A percentile compares a stretch with the other conserved stretches of the same genome.
Evolutionary conservation across 1,140 invertebrate species (phyloP).

Genomic region (Scaptomyza hsui): DNA sequence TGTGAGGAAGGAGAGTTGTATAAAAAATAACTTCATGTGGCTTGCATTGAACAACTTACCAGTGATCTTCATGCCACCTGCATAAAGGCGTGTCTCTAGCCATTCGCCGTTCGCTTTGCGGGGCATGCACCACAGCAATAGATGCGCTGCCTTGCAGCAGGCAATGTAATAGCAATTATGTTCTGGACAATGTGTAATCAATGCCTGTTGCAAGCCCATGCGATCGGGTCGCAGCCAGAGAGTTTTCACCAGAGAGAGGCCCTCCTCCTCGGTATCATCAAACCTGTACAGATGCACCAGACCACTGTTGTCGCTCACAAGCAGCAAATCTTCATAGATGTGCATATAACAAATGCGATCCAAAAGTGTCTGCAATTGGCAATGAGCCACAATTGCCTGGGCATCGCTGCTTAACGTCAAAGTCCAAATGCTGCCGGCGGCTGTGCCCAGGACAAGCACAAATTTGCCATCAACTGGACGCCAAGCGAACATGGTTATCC

Average conservation of each 20-base stretch:
- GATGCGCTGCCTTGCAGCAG: constrained; percentile 59
- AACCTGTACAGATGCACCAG: constrained; percentile 46
- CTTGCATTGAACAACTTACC: constrained; percentile 20
- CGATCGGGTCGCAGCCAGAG: constrained; percentile 64
- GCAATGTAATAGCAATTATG: constrained; percentile 51
- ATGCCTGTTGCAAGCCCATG: constrained; percentile 51
- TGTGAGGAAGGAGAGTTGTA: background rate
- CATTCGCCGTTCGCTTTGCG: constrained; percentile 1
- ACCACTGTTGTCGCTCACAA: constrained; percentile 52
- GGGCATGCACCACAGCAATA: constrained; percentile 56
- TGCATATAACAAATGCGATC: constrained; percentile 55
- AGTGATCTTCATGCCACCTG: constrained; percentile 68
- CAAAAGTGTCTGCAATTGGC: constrained; percentile 35
- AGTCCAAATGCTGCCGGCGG: constrained; percentile 53
- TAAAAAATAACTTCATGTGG: background rate
- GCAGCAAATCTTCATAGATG: constrained; percentile 45
- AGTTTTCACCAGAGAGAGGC: constrained; percentile 25
- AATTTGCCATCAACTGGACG: background rate
- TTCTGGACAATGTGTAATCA: constrained; percentile 30
- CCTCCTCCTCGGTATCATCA: background rate
- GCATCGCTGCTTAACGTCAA: constrained; percentile 32
- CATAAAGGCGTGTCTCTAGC: constrained; percentile 43
- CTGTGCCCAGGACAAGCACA: constrained; percentile 57
- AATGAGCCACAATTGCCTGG: constrained; percentile 16
- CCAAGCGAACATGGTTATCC: constrained; percentile 70